Evolutionary conservation across 2,797 vertebrate species (phyloP), one percentile per base, ranked within the genome.

Genomic region (Galago senegalensis): DNA sequence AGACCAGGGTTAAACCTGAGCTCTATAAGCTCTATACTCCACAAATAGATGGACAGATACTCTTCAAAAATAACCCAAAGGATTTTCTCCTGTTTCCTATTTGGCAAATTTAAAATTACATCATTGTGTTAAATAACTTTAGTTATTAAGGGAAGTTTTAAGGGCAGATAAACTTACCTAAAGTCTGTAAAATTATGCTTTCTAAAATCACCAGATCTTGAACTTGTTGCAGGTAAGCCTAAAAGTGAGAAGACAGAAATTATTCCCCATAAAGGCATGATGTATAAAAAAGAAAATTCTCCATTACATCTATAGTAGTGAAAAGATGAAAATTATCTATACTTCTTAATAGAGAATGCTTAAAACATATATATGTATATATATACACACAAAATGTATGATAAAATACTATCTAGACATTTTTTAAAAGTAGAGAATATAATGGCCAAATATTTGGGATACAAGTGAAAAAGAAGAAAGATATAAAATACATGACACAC

Each of bases 201-300:
- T 99, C 99, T 98, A 99, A 99, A 99, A 99, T 99, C 99, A 99
- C 99, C 99, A 99, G 99, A 99, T 99, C 99, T 99, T 99, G 99
- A 98, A 99, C 99, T 99, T 99, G 99, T 98, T 99, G 99, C 98
- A 99, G 99, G 98, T 99, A 99, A 98, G 99, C 99, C 99, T 99
- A 99, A 98, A 99, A 98, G 98, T 98, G 98, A 99, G 98, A 99
- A 99, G 98, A 99, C 98, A 99, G 98, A 99, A 96, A 98, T 99
- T 99, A 99, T 98, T 99, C 97, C 98, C 49, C 95, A 96, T 97
- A 91, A 98, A 99, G 96, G 96, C 73, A 98, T 91, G 87, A 75
- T 81, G 95, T 37, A 97, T 70, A 96, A 98, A 98, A 49, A 49
- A 80, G 20, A 81, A 85, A 69, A 23, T 70, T 83, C 73, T 79